Conservation (phyloP, 2,888 invertebrate species). For the Agapostemon virescens region DNA sequence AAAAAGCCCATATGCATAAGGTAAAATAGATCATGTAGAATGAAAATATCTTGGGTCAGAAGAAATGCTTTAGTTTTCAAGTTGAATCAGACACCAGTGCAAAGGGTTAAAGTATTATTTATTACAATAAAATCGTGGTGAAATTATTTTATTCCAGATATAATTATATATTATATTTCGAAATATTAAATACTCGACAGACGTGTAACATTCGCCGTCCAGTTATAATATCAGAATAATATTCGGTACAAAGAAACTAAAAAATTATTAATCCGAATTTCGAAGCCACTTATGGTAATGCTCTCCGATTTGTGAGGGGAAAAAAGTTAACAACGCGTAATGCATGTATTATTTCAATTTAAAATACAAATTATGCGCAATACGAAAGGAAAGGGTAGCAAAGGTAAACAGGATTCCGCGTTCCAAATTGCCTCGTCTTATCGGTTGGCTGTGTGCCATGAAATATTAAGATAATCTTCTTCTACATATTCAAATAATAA, state of each 20-base stretch:
- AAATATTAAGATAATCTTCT: conserved; percentile 44
- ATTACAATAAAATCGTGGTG: too few relatives aligned
- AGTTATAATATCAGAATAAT: too few relatives aligned
- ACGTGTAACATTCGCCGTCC: too few relatives aligned
- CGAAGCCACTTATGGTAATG: not conserved
- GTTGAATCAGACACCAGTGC: too few relatives aligned
- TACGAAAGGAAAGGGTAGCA: conserved; percentile 18
- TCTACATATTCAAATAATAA: conserved; percentile 21
- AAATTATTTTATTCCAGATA: too few relatives aligned
- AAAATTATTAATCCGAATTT: not conserved
- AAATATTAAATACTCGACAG: too few relatives aligned
- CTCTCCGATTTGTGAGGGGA: not conserved
- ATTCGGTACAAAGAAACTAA: not conserved
- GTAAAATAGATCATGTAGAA: too few relatives aligned
- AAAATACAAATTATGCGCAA: conserved; percentile 22
- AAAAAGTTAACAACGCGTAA: not conserved
- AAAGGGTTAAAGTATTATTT: too few relatives aligned
- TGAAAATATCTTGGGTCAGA: too few relatives aligned
- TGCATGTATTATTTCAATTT: not conserved
- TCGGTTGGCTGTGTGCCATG: conserved; percentile 53
- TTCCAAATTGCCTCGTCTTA: conserved; percentile 57
- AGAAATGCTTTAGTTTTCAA: too few relatives aligned
- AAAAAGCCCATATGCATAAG: too few relatives aligned
- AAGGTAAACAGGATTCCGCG: conserved; percentile 32
- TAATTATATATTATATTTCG: too few relatives aligned